Evolutionary conservation across 2,113 vertebrate species (phyloP).

Genomic region (Progne subis): DNA sequence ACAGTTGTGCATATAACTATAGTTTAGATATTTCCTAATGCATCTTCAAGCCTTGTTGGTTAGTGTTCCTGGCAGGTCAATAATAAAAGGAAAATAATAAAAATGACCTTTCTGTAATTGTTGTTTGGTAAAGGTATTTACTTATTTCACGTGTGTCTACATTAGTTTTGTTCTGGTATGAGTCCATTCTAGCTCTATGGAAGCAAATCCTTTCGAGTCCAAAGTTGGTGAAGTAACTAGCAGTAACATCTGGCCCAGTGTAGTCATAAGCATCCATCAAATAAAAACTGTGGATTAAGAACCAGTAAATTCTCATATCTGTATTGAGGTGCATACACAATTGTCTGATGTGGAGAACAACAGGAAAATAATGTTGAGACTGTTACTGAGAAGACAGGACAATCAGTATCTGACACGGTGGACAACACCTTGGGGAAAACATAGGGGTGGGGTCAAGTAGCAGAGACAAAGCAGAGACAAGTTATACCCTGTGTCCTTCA

Average conservation of each 20-base stretch:
- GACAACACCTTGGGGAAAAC: background rate
- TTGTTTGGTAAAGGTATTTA: conserved; percentile 6
- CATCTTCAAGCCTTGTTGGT: background rate
- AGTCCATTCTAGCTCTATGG: background rate
- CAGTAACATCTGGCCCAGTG: background rate
- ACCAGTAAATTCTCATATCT: background rate
- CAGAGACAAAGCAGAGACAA: background rate
- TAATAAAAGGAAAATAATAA: conserved; percentile 22
- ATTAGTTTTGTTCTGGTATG: conserved; percentile 6
- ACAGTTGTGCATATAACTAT: background rate
- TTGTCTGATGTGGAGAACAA: background rate
- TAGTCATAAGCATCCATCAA: background rate
- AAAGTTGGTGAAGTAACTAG: background rate
- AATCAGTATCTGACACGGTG: background rate
- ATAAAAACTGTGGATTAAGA: background rate
- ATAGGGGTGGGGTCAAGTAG: background rate
- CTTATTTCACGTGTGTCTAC: background rate
- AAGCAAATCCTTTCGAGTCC: background rate
- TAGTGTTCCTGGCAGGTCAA: background rate
- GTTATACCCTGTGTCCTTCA: background rate
- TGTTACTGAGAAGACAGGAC: background rate
- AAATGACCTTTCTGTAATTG: background rate
- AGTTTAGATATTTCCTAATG: background rate
- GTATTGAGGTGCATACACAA: background rate
- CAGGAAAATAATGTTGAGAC: background rate